phyloP scores from a whole-genome alignment of 2,888 invertebrate species.

The Ctenicera cuprea region DNA sequence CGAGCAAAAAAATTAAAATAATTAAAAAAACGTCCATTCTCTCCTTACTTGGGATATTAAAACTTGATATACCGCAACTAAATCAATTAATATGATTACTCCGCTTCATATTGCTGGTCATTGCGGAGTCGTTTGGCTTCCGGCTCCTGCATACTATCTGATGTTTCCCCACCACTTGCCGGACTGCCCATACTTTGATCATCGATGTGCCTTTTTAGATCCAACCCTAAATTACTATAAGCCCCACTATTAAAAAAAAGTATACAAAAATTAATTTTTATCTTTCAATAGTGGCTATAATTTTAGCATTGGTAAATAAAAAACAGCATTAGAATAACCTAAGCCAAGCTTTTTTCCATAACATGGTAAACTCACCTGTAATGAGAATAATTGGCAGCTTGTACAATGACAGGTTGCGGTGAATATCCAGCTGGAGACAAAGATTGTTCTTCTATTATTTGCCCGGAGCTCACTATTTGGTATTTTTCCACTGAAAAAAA shows the following conservation, averaged over 20 bases:
- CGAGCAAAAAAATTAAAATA: background rate
- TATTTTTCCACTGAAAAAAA: constrained; percentile 73
- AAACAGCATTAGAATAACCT: no score
- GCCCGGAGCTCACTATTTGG: constrained; percentile 70
- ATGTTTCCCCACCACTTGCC: constrained; percentile 64
- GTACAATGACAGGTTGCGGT: constrained; percentile 79
- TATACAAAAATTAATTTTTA: no score
- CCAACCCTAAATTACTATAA: constrained; percentile 66
- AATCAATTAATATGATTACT: constrained; percentile 60
- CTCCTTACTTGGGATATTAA: constrained; percentile 32
- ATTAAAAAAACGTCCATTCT: constrained; percentile 6
- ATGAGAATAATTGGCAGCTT: constrained; percentile 74
- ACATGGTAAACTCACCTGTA: constrained; percentile 45
- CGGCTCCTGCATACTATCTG: constrained; percentile 67
- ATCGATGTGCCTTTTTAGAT: constrained; percentile 69
- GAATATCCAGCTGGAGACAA: constrained; percentile 76
- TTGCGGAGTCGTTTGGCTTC: constrained; percentile 68
- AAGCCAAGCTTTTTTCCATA: no score
- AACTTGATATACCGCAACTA: constrained; percentile 42
- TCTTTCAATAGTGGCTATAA: no score
- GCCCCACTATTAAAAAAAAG: constrained; percentile 60
- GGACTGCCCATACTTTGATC: constrained; percentile 69
- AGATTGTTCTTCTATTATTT: constrained; percentile 75
- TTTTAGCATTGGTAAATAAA: no score
- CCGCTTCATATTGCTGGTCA: constrained; percentile 69